A percentile compares a stretch with the other conserved stretches of the same genome.
These are phyloP conservation scores for Nesometra sesokonis DNA, from an alignment of 35 echinoderm and acorn worm genomes.

Conservation along the genomic window DNA sequence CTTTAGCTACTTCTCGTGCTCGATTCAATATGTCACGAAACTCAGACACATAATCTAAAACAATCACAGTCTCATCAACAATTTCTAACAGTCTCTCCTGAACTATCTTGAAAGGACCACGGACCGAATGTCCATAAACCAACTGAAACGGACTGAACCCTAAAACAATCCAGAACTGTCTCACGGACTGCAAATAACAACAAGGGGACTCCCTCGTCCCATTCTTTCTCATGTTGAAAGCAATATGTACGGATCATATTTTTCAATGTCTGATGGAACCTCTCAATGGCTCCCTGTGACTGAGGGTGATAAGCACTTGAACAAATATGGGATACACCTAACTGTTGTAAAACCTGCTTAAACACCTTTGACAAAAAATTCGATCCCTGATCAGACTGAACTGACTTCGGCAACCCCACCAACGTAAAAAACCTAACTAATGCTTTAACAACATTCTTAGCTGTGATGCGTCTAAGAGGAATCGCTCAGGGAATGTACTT, in stretches of 20 bases:
- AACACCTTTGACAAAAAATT: constrained; percentile 45
- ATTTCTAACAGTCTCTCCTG: constrained; percentile 20
- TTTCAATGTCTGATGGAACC: background rate
- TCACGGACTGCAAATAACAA: background rate
- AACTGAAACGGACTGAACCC: constrained; percentile 16
- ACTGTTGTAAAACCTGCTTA: too few species aligned
- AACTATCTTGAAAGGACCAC: too few species aligned
- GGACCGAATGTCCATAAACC: too few species aligned
- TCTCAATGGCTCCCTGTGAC: background rate
- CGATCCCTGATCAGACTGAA: constrained; percentile 27
- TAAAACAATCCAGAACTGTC: background rate
- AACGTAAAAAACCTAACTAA: constrained; percentile 4
- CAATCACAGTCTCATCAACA: background rate
- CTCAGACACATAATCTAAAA: constrained; percentile 39
- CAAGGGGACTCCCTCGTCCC: background rate
- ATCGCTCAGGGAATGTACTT: background rate
- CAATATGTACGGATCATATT: background rate
- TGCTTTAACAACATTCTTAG: background rate
- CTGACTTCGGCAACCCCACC: background rate
- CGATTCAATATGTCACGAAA: constrained; percentile 16
- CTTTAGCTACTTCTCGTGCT: constrained; percentile 6
- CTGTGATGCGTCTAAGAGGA: background rate
- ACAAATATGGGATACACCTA: too few species aligned
- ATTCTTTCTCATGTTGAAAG: background rate
- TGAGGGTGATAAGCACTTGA: background rate